Evolutionary conservation across 2,797 vertebrate genomes (phyloP).

Genomic region (Scarus forsteni): DNA sequence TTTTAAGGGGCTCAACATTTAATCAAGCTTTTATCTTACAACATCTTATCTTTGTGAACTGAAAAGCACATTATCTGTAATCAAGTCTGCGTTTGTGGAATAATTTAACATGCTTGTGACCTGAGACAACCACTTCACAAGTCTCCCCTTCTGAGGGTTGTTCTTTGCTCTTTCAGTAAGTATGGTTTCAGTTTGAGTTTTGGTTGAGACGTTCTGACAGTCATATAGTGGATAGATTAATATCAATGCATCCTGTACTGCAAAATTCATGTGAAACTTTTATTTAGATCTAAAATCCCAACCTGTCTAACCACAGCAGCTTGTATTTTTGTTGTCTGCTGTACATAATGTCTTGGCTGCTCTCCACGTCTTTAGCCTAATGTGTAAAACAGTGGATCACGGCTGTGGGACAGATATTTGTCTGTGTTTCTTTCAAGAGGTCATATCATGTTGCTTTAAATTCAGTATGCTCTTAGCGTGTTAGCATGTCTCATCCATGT

Average conservation of each 20-base stretch:
- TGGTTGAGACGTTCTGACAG: neutral
- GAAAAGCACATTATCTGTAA: conserved; percentile 24
- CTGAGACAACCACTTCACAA: conserved; percentile 18
- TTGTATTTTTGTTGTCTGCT: too few species aligned
- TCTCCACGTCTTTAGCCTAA: too few species aligned
- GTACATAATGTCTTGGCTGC: too few species aligned
- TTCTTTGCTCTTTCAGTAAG: neutral
- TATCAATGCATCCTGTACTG: conserved; percentile 6
- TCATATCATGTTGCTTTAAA: too few species aligned
- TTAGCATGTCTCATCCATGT: too few species aligned
- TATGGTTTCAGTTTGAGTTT: neutral
- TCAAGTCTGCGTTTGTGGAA: conserved; percentile 32
- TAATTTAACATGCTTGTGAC: conserved; percentile 23
- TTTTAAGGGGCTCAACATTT: conserved; percentile 20
- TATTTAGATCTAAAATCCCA: too few species aligned
- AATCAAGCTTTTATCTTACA: conserved; percentile 34
- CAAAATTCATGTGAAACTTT: neutral
- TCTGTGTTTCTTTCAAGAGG: too few species aligned
- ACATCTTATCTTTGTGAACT: conserved; percentile 22
- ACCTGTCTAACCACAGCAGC: too few species aligned
- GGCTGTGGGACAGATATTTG: too few species aligned
- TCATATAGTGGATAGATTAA: neutral
- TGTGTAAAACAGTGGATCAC: too few species aligned
- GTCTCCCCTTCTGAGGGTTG: neutral
- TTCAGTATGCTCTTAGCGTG: too few species aligned